These are phyloP conservation scores for Coptotermes formosanus DNA, from an alignment of 1,140 invertebrate species.

Conservation along the genomic window DNA sequence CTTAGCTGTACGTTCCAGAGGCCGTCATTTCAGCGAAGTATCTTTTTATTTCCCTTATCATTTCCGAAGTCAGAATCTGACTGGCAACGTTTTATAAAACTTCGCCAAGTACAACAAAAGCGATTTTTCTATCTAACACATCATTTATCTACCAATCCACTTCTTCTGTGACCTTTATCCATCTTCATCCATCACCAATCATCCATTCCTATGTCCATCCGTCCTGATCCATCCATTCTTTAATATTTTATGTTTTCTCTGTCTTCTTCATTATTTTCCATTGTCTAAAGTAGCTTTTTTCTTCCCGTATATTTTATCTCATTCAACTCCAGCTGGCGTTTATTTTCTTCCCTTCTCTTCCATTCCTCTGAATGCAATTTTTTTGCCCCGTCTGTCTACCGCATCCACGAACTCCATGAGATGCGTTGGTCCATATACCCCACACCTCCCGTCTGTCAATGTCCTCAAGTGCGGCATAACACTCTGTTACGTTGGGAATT, in stretches of 20 bases:
- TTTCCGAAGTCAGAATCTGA: neutral
- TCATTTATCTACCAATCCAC: neutral
- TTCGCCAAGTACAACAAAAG: neutral
- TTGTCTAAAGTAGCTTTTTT: neutral
- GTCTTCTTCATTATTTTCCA: neutral
- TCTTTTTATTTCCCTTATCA: neutral
- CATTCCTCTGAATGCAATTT: neutral
- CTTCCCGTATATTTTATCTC: neutral
- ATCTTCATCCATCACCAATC: slow-evolving; percentile 15
- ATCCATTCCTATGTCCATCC: slow-evolving; percentile 1
- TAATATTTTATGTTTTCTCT: slow-evolving; percentile 11
- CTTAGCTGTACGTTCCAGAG: neutral
- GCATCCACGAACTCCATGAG: neutral
- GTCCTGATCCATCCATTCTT: neutral
- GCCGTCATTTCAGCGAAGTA: neutral
- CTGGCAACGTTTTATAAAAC: neutral
- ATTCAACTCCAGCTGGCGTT: neutral
- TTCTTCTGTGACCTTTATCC: neutral
- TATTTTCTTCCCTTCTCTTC: neutral
- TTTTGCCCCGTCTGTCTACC: neutral
- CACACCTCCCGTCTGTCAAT: neutral
- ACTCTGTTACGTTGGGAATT: neutral
- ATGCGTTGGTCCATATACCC: neutral
- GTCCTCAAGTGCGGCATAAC: neutral
- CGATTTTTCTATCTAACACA: neutral